Percentiles rank a stretch among this genome's conserved stretches.
phyloP scores from a whole-genome alignment of 2,888 invertebrate genomes.

The Sceliomorpha sp. region DNA sequence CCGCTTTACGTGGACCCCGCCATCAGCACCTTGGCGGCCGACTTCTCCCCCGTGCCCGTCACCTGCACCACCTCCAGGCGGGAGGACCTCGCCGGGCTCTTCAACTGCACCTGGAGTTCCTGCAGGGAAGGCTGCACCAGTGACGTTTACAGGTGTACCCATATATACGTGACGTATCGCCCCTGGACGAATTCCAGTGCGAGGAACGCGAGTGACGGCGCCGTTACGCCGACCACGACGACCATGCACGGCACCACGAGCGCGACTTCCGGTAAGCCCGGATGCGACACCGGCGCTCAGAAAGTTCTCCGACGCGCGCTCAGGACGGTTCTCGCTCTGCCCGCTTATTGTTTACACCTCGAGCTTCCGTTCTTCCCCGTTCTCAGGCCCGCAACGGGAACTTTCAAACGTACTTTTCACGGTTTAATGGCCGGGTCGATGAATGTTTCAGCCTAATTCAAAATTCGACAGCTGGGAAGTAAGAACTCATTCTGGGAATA shows the following conservation, averaged over 20 bases:
- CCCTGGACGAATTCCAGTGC: constrained; percentile 71
- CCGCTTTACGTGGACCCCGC: constrained; percentile 87
- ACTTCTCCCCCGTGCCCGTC: constrained; percentile 88
- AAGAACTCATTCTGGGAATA: too few relatives aligned
- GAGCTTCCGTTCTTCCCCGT: too few relatives aligned
- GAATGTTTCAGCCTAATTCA: too few relatives aligned
- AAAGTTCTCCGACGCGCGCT: constrained; percentile 35
- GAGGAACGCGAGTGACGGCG: constrained; percentile 42
- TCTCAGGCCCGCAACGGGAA: too few relatives aligned
- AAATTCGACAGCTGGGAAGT: too few relatives aligned
- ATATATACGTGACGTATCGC: constrained; percentile 84
- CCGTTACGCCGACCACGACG: constrained; percentile 31
- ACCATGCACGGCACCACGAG: constrained; percentile 46
- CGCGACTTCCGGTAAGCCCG: constrained; percentile 43
- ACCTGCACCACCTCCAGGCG: constrained; percentile 87
- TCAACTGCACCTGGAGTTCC: constrained; percentile 90
- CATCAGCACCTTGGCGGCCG: constrained; percentile 86
- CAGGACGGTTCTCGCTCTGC: too few relatives aligned
- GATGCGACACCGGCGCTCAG: constrained; percentile 7
- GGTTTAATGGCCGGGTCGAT: too few relatives aligned
- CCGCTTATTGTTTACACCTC: too few relatives aligned
- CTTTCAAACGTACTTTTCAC: too few relatives aligned
- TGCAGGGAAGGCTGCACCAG: constrained; percentile 91
- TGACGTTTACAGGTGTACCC: constrained; percentile 87
- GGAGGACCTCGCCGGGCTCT: constrained; percentile 87